Base-by-base conservation (phyloP, 2,113 vertebrate genomes). In the Rafetus swinhoei region DNA sequence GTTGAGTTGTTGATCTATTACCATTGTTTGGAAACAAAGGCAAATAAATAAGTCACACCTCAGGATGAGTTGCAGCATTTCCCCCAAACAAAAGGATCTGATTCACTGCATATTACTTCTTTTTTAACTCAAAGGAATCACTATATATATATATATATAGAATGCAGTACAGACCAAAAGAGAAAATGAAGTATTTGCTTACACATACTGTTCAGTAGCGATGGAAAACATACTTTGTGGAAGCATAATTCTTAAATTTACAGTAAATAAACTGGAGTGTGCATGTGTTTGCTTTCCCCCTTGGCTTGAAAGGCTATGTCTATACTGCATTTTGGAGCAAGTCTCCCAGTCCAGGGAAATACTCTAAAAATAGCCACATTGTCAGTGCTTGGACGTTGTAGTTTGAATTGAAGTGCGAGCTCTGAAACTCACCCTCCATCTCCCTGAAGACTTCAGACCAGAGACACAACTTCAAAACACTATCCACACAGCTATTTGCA, bases 1-100 rank as follows among this genome's bases (percentile, higher is more conserved):
- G 90, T 80, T 55, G 91, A 94, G 93, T 79, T 80, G 93, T 95
- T 88, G 94, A 50, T 76, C 9, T 16, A 86, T 0, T 0, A 88
- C 74, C 74, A 76, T 1, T 0, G 84, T 87, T 89, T 79, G 93
- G 88, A 93, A 95, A 93, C 55, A 54, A 86, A 0, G 1, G 87
- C 88, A 94, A 93, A 79, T 24, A 45, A 5, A 0, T 55, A 90
- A 6, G 0, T 82, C 22, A 1, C 29, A 52, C 87, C 88, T 39
- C 74, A 74, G 88, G 39, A 1, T 2, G 88, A 79, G 25, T 93
- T 74, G 45, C 62, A 25, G 84, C 24, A 74, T 53, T 74, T 82
- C 74, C 86, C 81, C 35, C 76, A 72, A 54, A 55, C 86, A 55
- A 69, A 74, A 62, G 18, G 74, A 19, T 50, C 79, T 39, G 35